phyloP scores from a whole-genome alignment of 2,888 invertebrate species.

The Thumatha senex region DNA sequence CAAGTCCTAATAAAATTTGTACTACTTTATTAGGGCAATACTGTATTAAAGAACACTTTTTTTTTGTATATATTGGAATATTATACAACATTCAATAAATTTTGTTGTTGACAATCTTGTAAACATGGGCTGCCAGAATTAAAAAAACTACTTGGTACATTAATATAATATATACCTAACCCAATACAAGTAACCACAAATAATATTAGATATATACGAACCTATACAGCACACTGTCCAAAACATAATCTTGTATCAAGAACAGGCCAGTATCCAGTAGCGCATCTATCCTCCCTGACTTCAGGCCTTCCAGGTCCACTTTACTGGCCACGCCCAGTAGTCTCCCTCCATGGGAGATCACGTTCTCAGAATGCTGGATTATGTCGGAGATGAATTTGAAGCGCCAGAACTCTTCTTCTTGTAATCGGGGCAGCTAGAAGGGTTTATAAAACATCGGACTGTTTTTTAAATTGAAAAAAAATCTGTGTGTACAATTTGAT shows the following conservation, averaged over 20 bases:
- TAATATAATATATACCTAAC: too few species aligned
- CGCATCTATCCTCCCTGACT: constrained; percentile 59
- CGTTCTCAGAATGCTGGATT: constrained; percentile 57
- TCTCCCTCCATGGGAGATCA: constrained; percentile 66
- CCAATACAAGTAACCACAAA: too few species aligned
- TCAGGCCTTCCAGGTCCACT: constrained; percentile 59
- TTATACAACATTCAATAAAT: too few species aligned
- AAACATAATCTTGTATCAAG: constrained; percentile 70
- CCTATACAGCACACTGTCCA: constrained; percentile 74
- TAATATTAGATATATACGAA: constrained; percentile 24
- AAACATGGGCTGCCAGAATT: too few species aligned
- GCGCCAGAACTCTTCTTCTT: constrained; percentile 72
- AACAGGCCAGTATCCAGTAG: constrained; percentile 69
- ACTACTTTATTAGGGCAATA: too few species aligned
- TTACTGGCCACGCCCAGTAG: constrained; percentile 70
- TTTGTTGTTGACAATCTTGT: too few species aligned
- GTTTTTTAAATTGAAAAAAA: not conserved
- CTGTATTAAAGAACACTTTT: too few species aligned
- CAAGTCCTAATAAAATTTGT: too few species aligned
- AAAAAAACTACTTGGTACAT: too few species aligned
- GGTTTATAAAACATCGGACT: not conserved
- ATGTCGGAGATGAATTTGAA: constrained; percentile 75
- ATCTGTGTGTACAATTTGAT: not conserved
- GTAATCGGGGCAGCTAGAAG: constrained; percentile 60
- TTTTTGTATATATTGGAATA: too few species aligned